Conservation (phyloP, 2,888 invertebrate species). For the Micoletzkya japonica region DNA sequence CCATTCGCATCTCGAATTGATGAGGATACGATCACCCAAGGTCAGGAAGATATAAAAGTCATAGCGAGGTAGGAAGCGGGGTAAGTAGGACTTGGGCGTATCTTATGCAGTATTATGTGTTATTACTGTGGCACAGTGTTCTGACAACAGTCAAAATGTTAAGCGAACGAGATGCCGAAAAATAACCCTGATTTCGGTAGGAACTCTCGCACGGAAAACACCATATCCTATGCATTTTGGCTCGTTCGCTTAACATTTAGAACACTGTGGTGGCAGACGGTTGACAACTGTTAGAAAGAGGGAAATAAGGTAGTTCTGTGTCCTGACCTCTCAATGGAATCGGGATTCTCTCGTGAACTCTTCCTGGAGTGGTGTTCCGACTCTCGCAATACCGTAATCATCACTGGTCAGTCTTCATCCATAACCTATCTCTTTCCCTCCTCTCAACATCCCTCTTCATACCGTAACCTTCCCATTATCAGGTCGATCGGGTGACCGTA, state of each 20-base stretch:
- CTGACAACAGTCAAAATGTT: too few relatives aligned
- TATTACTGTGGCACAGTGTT: too few relatives aligned
- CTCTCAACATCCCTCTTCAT: too few relatives aligned
- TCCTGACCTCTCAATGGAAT: conserved; percentile 90
- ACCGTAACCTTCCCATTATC: conserved; percentile 29
- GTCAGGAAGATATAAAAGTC: conserved; percentile 65
- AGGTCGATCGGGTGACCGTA: conserved; percentile 71
- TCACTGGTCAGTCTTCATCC: conserved; percentile 74
- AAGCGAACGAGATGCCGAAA: too few relatives aligned
- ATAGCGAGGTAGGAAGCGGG: background rate
- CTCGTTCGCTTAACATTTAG: too few relatives aligned
- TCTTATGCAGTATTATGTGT: too few relatives aligned
- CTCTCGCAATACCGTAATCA: conserved; percentile 87
- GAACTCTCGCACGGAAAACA: too few relatives aligned
- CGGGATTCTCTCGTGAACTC: conserved; percentile 89
- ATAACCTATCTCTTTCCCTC: too few relatives aligned
- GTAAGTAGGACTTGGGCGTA: background rate
- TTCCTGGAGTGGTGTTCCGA: conserved; percentile 91
- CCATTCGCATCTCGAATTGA: conserved; percentile 84
- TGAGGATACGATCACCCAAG: conserved; percentile 84
- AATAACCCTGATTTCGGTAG: too few relatives aligned
- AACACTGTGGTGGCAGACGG: too few relatives aligned
- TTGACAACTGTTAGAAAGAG: too few relatives aligned
- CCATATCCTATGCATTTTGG: too few relatives aligned
- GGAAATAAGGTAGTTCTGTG: conserved; percentile 86